phyloP scores from a whole-genome alignment of 2,888 invertebrate species.

The Vesta saturnalis region DNA sequence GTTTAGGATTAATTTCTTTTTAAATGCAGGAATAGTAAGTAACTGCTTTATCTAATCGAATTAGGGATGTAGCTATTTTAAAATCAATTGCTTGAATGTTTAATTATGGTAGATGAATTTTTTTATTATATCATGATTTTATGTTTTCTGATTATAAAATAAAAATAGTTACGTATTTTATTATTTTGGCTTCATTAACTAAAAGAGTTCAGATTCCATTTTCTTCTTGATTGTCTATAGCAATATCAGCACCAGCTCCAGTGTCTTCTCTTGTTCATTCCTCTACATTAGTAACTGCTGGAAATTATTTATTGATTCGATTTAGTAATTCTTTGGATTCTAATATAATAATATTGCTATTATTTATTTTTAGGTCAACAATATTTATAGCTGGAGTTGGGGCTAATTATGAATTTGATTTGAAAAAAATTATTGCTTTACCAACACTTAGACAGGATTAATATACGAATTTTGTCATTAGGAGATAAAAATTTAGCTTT shows the following conservation, averaged over 20 bases:
- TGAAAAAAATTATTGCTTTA: slow-evolving; percentile 82
- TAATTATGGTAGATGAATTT: slow-evolving; percentile 56
- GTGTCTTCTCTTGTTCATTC: slow-evolving; percentile 77
- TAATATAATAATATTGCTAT: slow-evolving; percentile 63
- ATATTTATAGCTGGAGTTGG: slow-evolving; percentile 70
- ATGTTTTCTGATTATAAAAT: slow-evolving; percentile 63
- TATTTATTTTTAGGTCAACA: slow-evolving; percentile 66
- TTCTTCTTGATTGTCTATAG: slow-evolving; percentile 78
- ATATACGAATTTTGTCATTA: slow-evolving; percentile 64
- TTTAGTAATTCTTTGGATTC: slow-evolving; percentile 66
- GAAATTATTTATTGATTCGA: slow-evolving; percentile 78
- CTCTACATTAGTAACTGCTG: slow-evolving; percentile 82
- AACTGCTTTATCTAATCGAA: slow-evolving; percentile 58
- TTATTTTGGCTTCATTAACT: slow-evolving; percentile 75
- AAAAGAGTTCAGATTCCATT: slow-evolving; percentile 86
- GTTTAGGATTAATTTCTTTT: slow-evolving; percentile 67
- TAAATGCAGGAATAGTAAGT: slow-evolving; percentile 67
- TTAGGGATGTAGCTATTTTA: slow-evolving; percentile 70
- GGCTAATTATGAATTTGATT: slow-evolving; percentile 74
- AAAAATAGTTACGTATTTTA: slow-evolving; percentile 52
- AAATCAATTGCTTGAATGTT: slow-evolving; percentile 56
- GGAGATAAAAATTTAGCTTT: slow-evolving; percentile 66
- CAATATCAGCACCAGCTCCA: slow-evolving; percentile 81
- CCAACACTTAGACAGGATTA: slow-evolving; percentile 74
- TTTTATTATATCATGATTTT: slow-evolving; percentile 59